Base-by-base conservation (phyloP, 2,113 vertebrate genomes). In the Leucosticte australis region DNA sequence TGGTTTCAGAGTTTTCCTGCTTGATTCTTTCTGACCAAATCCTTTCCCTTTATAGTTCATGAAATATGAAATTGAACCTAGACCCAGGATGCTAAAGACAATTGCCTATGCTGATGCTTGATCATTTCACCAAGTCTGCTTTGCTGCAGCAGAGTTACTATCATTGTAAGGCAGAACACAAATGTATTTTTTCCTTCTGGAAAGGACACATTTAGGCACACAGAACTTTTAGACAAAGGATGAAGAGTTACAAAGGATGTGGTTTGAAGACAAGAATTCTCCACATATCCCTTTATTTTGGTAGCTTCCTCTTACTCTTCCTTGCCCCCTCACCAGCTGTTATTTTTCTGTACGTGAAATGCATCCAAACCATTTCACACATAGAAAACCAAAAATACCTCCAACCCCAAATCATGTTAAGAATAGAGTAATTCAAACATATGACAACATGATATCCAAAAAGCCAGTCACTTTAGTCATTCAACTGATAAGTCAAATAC, bases 281-380 rank as follows among this genome's bases (percentile, higher is more conserved):
- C 87, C 67, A 78, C 31, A 69, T 76, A 76, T 47, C 37, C 46
- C 14, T 27, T 73, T 82, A 84, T 78, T 95, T 95, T 95, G 59
- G 83, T 87, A 96, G 62, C 70, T 92, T 84, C 44, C 69, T 87
- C 75, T 93, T 97, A 89, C 42, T 95, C 75, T 94, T 87, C 52
- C 83, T 88, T 92, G 1, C 96, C 93, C 69, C 91, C 94, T 95
- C 93, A 95, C 92, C 97, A 96, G 97, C 96, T 97, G 97, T 96
- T 95, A 91, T 64, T 85, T 81, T 92, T 94, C 90, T 95, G 64
- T 76, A 88, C 27, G 53, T 81, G 77, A 92, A 95, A 94, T 3
- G 15, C 28, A 94, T 94, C 74, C 91, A 96, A 89, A 87, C 55
- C 28, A 82, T 69, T 94, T 90, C 76, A 90, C 15, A 71, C 41